These are phyloP conservation scores for Lamellibrachia luymesi DNA, from an alignment of 1,140 invertebrate species.

Conservation along the genomic window DNA sequence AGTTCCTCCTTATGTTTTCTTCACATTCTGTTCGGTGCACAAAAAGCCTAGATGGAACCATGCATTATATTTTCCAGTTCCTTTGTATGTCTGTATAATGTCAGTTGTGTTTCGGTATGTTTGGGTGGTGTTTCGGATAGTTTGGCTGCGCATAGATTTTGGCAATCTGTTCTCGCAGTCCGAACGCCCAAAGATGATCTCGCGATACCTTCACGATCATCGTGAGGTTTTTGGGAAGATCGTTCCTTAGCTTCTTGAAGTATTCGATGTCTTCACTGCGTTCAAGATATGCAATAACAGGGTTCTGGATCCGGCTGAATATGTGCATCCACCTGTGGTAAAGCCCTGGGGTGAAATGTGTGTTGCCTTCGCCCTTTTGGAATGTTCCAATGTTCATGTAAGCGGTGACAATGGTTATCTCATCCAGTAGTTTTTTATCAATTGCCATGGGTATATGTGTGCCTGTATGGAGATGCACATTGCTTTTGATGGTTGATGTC, in stretches of 20 bases:
- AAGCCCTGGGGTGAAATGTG: conserved; percentile 12
- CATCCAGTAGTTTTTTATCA: background rate
- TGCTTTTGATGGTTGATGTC: background rate
- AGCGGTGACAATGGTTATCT: conserved; percentile 41
- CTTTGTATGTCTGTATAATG: conserved; percentile 22
- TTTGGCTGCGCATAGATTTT: conserved; percentile 35
- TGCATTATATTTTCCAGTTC: background rate
- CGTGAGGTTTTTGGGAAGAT: conserved; percentile 28
- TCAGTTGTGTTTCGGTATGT: conserved; percentile 11
- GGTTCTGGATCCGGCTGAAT: conserved; percentile 24
- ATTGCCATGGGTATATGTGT: background rate
- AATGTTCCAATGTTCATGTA: conserved; percentile 43
- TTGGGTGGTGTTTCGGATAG: conserved; percentile 41
- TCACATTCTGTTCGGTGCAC: background rate
- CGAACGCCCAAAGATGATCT: conserved; percentile 43
- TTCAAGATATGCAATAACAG: conserved; percentile 25
- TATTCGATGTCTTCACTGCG: conserved; percentile 16
- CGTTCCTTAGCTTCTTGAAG: conserved; percentile 15
- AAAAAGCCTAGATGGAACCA: conserved; percentile 11
- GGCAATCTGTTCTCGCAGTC: conserved; percentile 29
- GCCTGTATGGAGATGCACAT: background rate
- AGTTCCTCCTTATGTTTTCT: background rate
- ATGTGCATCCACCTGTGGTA: conserved; percentile 26
- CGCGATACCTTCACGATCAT: conserved; percentile 34
- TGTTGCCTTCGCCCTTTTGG: conserved; percentile 30